Evolutionary conservation across 2,797 vertebrate species (phyloP).

Genomic region (Aeoliscus strigatus): DNA sequence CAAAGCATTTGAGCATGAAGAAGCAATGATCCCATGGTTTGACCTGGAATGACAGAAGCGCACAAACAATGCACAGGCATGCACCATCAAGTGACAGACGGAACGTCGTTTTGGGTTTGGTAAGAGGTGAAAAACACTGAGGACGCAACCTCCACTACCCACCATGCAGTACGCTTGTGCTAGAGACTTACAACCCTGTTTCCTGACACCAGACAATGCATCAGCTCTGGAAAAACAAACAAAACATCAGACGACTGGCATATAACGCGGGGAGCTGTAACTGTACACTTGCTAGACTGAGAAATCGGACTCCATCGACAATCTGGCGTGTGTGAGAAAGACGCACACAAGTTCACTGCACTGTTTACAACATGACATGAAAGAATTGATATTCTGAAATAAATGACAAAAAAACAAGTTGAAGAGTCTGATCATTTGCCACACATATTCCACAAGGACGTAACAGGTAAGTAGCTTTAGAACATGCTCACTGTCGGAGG

Average conservation of each 20-base stretch:
- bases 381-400: no score
- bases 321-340: no score
- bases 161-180: constrained; percentile 85
- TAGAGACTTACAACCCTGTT: constrained; percentile 84
- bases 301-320: neutral
- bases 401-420: no score
- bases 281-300: neutral
- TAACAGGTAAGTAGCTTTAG: neutral
- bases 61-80: constrained; percentile 1
- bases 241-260: neutral
- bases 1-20: constrained; percentile 86
- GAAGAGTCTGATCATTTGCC: no score
- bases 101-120: neutral
- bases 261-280: neutral
- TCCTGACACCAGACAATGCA: constrained; percentile 70
- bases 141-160: constrained; percentile 35
- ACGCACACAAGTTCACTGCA: no score
- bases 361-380: no score
- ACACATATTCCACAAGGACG: no score
- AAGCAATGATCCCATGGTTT: constrained; percentile 85
- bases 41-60: constrained; percentile 59
- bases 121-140: neutral
- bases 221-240: constrained; percentile 71
- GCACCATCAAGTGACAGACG: constrained; percentile 3
- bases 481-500: constrained; percentile 81